A percentile compares a stretch with the other conserved stretches of the same genome.
phyloP scores from a whole-genome alignment of 2,888 invertebrate species.

The Orthonychiurus folsomi region DNA sequence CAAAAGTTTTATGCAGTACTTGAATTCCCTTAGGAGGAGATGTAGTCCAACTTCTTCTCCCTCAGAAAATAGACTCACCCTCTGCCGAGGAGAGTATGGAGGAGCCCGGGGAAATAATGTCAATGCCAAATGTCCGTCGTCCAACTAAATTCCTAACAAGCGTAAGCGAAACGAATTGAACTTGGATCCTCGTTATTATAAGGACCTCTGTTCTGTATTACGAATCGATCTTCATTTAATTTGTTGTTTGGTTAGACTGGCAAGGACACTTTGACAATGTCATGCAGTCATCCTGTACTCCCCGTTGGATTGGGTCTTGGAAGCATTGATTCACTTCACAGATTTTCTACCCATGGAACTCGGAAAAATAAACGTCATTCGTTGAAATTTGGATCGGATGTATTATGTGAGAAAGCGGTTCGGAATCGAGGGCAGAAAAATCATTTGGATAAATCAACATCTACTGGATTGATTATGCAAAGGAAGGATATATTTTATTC shows the following conservation, averaged over 20 bases:
- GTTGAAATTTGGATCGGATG: constrained; percentile 19
- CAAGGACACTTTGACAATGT: constrained; percentile 36
- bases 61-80: no score
- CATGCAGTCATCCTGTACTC: constrained; percentile 39
- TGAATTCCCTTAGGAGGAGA: no score
- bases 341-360: constrained; percentile 9
- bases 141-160: background rate
- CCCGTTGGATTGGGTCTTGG: constrained; percentile 26
- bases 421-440: background rate
- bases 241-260: background rate
- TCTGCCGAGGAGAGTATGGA: background rate
- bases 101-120: background rate
- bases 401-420: constrained; percentile 22
- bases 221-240: background rate
- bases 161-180: no score
- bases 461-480: constrained; percentile 61
- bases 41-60: no score
- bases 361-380: constrained; percentile 31
- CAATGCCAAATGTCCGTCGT: background rate
- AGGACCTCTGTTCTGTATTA: background rate
- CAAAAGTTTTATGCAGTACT: no score
- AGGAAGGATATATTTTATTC: constrained; percentile 83
- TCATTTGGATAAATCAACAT: background rate
- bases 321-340: constrained; percentile 32
- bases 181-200: background rate